Base-by-base conservation (phyloP, 2,797 vertebrate genomes). In the Stomatorhinus walkeri region DNA sequence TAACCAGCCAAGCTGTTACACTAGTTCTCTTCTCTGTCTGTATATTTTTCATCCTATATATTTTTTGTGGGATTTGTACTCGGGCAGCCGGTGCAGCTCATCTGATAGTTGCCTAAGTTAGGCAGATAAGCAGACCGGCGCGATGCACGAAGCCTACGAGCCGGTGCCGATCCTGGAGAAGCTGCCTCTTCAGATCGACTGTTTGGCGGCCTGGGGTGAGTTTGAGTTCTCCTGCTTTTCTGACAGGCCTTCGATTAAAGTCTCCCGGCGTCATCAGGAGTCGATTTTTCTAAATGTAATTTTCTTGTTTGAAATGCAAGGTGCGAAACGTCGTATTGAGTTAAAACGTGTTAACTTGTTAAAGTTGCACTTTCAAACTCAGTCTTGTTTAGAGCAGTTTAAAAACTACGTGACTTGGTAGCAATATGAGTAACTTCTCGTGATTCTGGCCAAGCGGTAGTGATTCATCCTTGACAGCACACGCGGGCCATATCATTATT, bases 91-190 rank as follows among this genome's bases (percentile, higher is more conserved):
- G 72, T 76, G 68, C 43, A 40, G 36, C 36, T 79, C 1, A 46
- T 46, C 7, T 81, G 14, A n/a, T 81, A 19, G 36, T 19, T 81
- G 7, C 36, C 40, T n/a, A 43, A 81, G 36, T 81, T 32, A 9
- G 76, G 9, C 46, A 24, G 22, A 85, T 24, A 24, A 51, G 4
- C 43, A 85, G 4, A 14, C 2, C 22, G 85, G 12, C 92, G 94
- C 91, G 88, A 99, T 99, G 98, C 98, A 99, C 81, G 98, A 99
- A 96, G 98, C 98, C 0, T 99, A 98, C 87, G 98, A 99, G 91
- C 94, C 97, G 1, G 97, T 99, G 68, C 97, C 97, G 56, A 99
- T 99, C 91, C 89, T 99, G 94, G 98, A 99, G 91, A 99, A 99
- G 91, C 95, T 99, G 89, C 98, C 98, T 87, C 95, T 99, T 83